Conservation (phyloP, 2,797 vertebrate genomes). For the Urosaurus nigricauda region DNA sequence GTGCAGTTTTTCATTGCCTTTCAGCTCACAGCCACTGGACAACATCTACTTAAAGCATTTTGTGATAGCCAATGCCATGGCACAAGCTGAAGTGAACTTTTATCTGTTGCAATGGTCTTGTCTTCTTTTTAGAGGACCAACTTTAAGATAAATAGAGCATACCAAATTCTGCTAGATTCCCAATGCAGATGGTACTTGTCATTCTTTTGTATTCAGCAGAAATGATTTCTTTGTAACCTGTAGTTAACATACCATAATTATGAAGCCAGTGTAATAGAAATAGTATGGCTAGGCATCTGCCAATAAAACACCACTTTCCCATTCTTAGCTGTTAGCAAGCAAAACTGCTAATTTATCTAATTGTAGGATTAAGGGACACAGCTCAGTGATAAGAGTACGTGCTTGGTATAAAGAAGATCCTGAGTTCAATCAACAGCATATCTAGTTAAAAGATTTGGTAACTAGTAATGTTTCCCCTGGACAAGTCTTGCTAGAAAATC, state of each 20-base stretch:
- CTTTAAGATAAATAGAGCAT: neutral
- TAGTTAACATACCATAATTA: neutral
- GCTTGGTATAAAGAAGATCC: neutral
- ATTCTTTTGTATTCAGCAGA: neutral
- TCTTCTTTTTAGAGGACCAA: conserved; percentile 8
- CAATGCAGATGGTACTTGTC: neutral
- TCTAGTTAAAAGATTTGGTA: neutral
- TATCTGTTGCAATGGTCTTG: neutral
- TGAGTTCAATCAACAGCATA: neutral
- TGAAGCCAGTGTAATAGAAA: conserved; percentile 11
- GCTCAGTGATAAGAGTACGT: neutral
- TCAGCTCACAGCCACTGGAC: neutral
- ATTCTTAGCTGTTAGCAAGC: neutral
- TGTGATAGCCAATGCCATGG: neutral
- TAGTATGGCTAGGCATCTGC: neutral
- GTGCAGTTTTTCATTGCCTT: neutral
- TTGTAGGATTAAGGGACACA: neutral
- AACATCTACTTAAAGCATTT: neutral
- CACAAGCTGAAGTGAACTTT: neutral
- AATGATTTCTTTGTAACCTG: conserved; percentile 29
- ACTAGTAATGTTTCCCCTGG: no score
- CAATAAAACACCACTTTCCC: neutral
- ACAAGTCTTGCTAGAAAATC: no score
- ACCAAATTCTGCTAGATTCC: neutral
- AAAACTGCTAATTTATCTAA: neutral